These are phyloP conservation scores for Pycnonotus jocosus DNA, from an alignment of 2,113 vertebrate genomes.

Conservation along the genomic window DNA sequence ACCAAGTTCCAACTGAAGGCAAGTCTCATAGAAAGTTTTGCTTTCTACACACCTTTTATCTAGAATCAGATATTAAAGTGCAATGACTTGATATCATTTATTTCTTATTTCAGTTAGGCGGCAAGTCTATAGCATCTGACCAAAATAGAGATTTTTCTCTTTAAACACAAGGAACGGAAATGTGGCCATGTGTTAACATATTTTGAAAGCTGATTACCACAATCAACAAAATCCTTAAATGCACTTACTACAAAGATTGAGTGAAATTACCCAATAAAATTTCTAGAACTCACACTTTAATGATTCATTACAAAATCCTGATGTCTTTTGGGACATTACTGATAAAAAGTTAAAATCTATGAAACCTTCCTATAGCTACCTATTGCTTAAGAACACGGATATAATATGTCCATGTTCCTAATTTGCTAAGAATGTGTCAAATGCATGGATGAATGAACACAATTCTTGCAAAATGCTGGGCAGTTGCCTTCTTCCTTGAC, in stretches of 20 bases:
- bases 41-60: not conserved
- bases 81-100: not conserved
- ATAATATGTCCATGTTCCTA: not conserved
- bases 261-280: not conserved
- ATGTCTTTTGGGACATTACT: not conserved
- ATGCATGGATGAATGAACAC: not conserved
- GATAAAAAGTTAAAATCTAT: not conserved
- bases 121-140: not conserved
- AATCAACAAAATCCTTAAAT: not conserved
- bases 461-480: not conserved
- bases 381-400: not conserved
- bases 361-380: not conserved
- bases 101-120: not conserved
- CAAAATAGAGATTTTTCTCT: not conserved
- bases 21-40: not conserved
- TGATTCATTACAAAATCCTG: not conserved
- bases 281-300: not conserved
- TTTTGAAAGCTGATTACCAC: not conserved
- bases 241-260: not conserved
- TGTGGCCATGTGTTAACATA: not conserved
- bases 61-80: not conserved
- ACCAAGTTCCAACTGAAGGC: not conserved
- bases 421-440: not conserved
- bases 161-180: not conserved
- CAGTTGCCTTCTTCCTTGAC: not conserved